Conservation (phyloP, 2,888 invertebrate genomes). For the Laspeyria flexula region DNA sequence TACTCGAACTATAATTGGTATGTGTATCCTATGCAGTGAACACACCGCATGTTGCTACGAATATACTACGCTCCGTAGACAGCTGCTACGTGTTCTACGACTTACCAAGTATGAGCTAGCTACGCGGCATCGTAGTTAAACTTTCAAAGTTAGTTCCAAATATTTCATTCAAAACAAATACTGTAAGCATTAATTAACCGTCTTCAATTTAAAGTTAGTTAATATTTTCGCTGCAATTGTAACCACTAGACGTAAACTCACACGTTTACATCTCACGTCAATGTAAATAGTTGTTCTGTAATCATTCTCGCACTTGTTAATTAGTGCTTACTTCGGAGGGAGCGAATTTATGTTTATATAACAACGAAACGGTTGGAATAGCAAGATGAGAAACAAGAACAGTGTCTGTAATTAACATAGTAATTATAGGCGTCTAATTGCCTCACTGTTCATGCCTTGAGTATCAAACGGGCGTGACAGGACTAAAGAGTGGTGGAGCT, state of each 20-base stretch:
- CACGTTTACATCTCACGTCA: conserved; percentile 27
- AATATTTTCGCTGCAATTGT: conserved; percentile 15
- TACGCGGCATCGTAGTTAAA: conserved; percentile 10
- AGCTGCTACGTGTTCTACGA: conserved; percentile 42
- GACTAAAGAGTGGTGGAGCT: conserved; percentile 54
- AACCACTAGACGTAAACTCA: conserved; percentile 11
- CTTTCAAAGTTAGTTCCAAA: neutral
- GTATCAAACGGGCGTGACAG: conserved; percentile 77
- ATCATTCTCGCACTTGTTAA: conserved; percentile 68
- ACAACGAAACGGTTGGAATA: conserved; percentile 71
- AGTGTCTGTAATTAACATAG: conserved; percentile 82
- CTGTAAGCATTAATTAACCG: no score
- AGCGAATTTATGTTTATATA: conserved; percentile 77
- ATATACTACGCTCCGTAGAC: conserved; percentile 39
- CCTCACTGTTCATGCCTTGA: conserved; percentile 79
- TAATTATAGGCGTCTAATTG: conserved; percentile 84
- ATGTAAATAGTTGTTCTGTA: conserved; percentile 53
- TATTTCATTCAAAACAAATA: neutral
- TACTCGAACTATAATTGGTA: no score
- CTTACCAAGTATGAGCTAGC: conserved; percentile 24
- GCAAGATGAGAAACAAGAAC: conserved; percentile 78
- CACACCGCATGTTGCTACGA: conserved; percentile 32
- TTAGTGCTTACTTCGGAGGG: conserved; percentile 66
- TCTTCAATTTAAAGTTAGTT: no score
- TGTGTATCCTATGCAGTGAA: neutral